phyloP scores from a whole-genome alignment of 2,797 vertebrate species.

The Silurus lanzhouensis region DNA sequence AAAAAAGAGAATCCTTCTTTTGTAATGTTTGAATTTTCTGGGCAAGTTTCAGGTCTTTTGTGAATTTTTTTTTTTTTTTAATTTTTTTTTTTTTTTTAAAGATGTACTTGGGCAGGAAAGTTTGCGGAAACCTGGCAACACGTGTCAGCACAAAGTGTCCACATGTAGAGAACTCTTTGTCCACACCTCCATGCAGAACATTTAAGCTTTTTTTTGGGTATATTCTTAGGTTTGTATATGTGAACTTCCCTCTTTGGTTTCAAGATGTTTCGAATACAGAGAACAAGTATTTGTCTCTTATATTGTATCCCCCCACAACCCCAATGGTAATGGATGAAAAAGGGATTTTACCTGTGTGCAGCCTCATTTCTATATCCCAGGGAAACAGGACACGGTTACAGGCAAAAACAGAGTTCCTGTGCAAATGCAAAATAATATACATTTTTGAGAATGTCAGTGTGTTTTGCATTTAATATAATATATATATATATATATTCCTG shows the following conservation, averaged over 20 bases:
- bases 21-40: no score
- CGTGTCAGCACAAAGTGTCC: not conserved
- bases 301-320: not conserved
- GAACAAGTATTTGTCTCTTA: not conserved
- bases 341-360: slow-evolving; percentile 4
- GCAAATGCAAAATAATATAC: slow-evolving; percentile 6
- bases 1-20: no score
- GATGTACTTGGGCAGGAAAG: not conserved
- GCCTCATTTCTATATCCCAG: slow-evolving; percentile 21
- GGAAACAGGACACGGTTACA: slow-evolving; percentile 5
- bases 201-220: not conserved
- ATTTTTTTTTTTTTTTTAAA: no score
- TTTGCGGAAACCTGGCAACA: not conserved
- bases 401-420: not conserved
- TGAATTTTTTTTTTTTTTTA: no score
- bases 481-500: not conserved
- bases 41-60: no score
- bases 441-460: no score
- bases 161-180: not conserved
- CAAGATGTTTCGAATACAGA: not conserved
- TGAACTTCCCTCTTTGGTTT: not conserved
- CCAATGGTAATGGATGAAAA: not conserved
- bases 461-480: not conserved
- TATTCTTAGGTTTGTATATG: not conserved
- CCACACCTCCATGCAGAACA: not conserved